Conservation (phyloP, 1,140 invertebrate species). For the Drosophila repletoides region DNA sequence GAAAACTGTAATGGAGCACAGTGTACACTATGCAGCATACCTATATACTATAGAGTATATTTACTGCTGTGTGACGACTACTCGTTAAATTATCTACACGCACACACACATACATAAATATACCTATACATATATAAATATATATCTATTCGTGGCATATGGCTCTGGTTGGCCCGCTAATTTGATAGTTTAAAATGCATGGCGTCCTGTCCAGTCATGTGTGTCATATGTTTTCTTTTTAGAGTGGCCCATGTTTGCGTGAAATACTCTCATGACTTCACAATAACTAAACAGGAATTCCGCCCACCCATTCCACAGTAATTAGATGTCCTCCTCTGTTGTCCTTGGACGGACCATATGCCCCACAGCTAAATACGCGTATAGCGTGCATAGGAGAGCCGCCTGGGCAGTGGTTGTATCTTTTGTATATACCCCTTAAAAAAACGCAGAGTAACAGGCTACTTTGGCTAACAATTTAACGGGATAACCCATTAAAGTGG, state of each 20-base stretch:
- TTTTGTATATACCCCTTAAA: not conserved
- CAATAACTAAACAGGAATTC: conserved; percentile 49
- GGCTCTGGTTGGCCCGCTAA: conserved; percentile 34
- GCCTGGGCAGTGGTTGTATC: conserved; percentile 3
- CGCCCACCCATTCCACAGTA: conserved; percentile 36
- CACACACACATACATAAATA: not conserved
- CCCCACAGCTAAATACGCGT: conserved; percentile 39
- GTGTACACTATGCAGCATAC: conserved; percentile 3
- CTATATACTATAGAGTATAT: not conserved
- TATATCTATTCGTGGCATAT: not conserved
- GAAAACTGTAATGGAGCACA: conserved; percentile 39
- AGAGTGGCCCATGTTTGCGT: conserved; percentile 30
- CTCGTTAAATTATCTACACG: conserved; percentile 16
- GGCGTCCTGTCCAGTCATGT: conserved; percentile 29
- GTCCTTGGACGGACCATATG: conserved; percentile 27
- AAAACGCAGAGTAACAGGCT: no score
- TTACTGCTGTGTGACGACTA: conserved; percentile 7
- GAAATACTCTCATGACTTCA: conserved; percentile 44
- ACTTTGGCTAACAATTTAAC: no score
- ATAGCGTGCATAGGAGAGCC: conserved; percentile 9
- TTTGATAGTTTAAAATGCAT: conserved; percentile 53
- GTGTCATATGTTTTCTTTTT: conserved; percentile 18
- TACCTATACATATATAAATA: not conserved
- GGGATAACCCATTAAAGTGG: no score
- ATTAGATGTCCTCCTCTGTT: conserved; percentile 53